These are phyloP conservation scores for Hormaphis cornu DNA, from an alignment of 1,140 invertebrate species.

Conservation along the genomic window DNA sequence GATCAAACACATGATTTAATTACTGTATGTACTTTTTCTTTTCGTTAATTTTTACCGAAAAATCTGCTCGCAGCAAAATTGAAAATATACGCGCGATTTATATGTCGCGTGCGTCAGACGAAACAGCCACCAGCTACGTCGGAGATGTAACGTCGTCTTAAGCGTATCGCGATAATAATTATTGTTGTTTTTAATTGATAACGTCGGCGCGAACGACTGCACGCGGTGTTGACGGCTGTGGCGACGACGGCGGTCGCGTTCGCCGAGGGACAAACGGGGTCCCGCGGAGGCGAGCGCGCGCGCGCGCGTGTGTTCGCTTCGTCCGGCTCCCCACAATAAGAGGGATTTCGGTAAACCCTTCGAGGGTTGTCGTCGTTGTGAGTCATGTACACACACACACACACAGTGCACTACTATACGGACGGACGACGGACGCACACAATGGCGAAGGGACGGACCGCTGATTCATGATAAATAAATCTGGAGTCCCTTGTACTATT, in stretches of 20 bases:
- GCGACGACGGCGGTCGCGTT: background rate
- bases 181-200: too few relatives aligned
- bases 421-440: background rate
- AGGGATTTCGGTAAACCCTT: conserved; percentile 22
- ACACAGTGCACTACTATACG: background rate
- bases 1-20: too few relatives aligned
- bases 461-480: conserved; percentile 33
- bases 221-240: background rate
- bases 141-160: too few relatives aligned
- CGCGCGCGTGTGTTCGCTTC: background rate
- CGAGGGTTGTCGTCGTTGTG: conserved; percentile 19
- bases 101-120: too few relatives aligned
- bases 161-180: too few relatives aligned
- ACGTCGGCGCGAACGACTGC: too few relatives aligned
- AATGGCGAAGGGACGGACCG: background rate
- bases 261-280: background rate
- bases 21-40: too few relatives aligned
- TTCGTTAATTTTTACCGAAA: too few relatives aligned
- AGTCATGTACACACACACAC: conserved; percentile 16
- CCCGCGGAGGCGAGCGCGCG: background rate
- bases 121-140: too few relatives aligned
- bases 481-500: conserved; percentile 23
- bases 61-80: too few relatives aligned
- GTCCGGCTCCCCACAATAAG: conserved; percentile 23
- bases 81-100: too few relatives aligned